Evolutionary conservation across 2,113 vertebrate species (phyloP), one percentile per base, ranked within the genome.

Genomic region (Rhinopithecus roxellana): DNA sequence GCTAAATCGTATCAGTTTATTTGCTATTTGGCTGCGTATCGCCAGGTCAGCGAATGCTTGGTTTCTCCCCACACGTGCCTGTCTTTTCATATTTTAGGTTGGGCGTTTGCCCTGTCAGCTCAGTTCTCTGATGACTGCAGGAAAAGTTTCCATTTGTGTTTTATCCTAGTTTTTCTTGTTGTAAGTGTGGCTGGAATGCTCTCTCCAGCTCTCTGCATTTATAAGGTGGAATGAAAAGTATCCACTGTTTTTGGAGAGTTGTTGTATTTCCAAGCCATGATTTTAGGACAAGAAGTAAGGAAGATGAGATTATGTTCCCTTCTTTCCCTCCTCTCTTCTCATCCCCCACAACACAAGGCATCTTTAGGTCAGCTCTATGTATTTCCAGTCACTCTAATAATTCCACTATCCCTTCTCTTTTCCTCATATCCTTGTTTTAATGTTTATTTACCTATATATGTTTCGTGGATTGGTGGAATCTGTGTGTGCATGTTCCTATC

Each of bases 191-290:
- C 22, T 35, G 35, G 17, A 12, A 25, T 40, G 32, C 27, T 92
- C 52, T 74, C 52, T 89, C 16, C 59, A 79, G 72, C 32, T 84
- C 45, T 88, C 74, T 93, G n/a, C 32, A n/a, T 94, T 93, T 94
- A 52, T 80, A 79, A 89, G 67, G 50, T 17, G 2, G 64, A 94
- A 74, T 6, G 30, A 43, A 35, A 84, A 75, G n/a, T 61, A 72
- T 23, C 48, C 20, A 16, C 30, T 92, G 32, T 48, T 87, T 93
- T 82, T 45, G 40, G 81, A 74, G 75, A 90, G 38, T 86, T 81
- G 43, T 69, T 84, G 6, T 40, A 25, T 64, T 72, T 86, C 64
- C 38, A 70, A 88, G 55, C 5, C 35, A 52, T 84, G 45, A 72
- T 64, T 74, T 59, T 84, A 79, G 55, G 77, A 61, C 45, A 43